Evolutionary conservation across 2,113 vertebrate species (phyloP).

Genomic region (Istiophorus platypterus): DNA sequence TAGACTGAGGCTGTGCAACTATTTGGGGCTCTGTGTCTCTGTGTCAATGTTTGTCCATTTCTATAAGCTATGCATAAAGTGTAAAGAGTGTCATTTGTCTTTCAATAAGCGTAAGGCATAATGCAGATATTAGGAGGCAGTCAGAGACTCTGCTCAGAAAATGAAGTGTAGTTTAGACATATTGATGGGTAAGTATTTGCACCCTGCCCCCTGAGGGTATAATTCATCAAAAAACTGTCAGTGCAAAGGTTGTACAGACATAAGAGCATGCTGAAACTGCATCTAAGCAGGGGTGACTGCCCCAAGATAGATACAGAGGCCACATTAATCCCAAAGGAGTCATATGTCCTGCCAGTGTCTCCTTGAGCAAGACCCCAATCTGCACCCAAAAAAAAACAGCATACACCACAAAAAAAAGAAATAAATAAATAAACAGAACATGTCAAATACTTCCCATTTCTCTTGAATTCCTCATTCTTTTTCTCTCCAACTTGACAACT

Average conservation of each 20-base stretch:
- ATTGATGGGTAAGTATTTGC: constrained; percentile 51
- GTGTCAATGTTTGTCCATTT: not conserved
- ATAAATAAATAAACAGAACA: not conserved
- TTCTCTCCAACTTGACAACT: constrained; percentile 31
- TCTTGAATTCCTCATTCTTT: not conserved
- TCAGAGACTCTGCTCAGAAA: constrained; percentile 25
- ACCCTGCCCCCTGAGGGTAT: constrained; percentile 21
- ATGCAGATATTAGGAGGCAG: constrained; percentile 12
- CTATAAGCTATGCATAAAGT: constrained; percentile 7
- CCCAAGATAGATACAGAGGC: constrained; percentile 11
- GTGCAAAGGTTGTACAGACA: constrained; percentile 43
- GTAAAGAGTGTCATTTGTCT: constrained; percentile 37
- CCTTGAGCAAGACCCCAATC: constrained; percentile 20
- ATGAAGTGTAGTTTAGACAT: constrained; percentile 38
- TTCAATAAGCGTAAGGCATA: constrained; percentile 23
- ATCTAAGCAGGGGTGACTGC: constrained; percentile 23
- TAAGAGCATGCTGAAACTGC: constrained; percentile 7
- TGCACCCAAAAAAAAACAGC: constrained; percentile 19
- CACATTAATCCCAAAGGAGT: constrained; percentile 36
- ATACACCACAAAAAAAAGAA: not conserved
- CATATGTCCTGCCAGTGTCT: constrained; percentile 17
- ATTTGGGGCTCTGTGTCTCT: not conserved
- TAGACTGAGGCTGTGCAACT: not conserved
- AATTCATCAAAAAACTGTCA: constrained; percentile 59
- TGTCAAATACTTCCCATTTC: constrained; percentile 1